A percentile compares a stretch with the other conserved stretches of the same genome.
Evolutionary conservation across 2,888 invertebrate genomes (phyloP).

Genomic region (Heliconius ethilla): DNA sequence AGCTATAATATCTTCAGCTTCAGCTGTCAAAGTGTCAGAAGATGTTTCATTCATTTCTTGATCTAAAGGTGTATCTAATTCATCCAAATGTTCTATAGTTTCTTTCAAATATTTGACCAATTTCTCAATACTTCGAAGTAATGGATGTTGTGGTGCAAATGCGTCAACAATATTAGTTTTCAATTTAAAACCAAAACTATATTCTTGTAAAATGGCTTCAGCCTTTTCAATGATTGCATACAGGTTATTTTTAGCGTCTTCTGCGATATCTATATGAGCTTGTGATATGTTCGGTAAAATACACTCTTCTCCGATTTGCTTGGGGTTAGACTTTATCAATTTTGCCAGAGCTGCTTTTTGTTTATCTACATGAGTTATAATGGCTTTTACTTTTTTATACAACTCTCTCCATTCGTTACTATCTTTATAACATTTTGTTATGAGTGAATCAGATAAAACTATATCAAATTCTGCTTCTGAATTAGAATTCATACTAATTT

Average conservation of each 20-base stretch:
- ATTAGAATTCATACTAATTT: conserved; percentile 53
- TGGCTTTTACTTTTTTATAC: conserved; percentile 60
- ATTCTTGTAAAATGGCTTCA: conserved; percentile 58
- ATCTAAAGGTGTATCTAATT: conserved; percentile 55
- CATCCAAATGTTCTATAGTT: conserved; percentile 53
- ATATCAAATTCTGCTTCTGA: conserved; percentile 67
- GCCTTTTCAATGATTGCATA: conserved; percentile 57
- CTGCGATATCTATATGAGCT: conserved; percentile 63
- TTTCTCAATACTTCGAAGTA: conserved; percentile 61
- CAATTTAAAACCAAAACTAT: conserved; percentile 62
- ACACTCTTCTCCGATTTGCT: conserved; percentile 55
- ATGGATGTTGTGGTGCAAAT: conserved; percentile 60
- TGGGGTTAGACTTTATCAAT: conserved; percentile 59
- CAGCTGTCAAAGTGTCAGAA: conserved; percentile 51
- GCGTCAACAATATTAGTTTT: conserved; percentile 52
- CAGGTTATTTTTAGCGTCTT: conserved; percentile 61
- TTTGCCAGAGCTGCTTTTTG: conserved; percentile 67
- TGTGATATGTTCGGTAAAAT: conserved; percentile 59
- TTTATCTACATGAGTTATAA: conserved; percentile 64
- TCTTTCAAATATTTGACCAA: conserved; percentile 59
- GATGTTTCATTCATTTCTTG: conserved; percentile 55
- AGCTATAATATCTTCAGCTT: conserved; percentile 69
- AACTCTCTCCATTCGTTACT: conserved; percentile 69
- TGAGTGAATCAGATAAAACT: conserved; percentile 64
- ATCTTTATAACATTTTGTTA: conserved; percentile 67